phyloP scores from a whole-genome alignment of 2,888 invertebrate species.

The Meiosimyza platycephala region DNA sequence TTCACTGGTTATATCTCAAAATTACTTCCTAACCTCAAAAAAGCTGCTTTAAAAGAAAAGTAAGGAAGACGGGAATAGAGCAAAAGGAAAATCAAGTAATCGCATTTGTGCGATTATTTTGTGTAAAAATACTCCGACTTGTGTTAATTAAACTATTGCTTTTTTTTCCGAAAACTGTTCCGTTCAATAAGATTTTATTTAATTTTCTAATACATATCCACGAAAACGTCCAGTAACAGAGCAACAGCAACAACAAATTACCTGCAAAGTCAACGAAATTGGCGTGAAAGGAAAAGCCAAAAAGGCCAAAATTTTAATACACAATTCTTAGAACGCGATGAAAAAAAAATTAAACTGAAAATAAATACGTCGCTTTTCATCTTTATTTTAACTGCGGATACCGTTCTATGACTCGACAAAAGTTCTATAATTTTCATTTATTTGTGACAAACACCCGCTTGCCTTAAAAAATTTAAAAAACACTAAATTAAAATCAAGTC shows the following conservation, averaged over 20 bases:
- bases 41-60: conserved; percentile 29
- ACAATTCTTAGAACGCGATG: conserved; percentile 45
- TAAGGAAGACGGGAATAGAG: conserved; percentile 10
- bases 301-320: conserved; percentile 34
- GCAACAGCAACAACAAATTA: conserved; percentile 45
- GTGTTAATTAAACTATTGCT: conserved; percentile 18
- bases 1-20: conserved; percentile 33
- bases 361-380: conserved; percentile 21
- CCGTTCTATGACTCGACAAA: conserved; percentile 4
- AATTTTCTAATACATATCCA: conserved; percentile 49
- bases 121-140: conserved; percentile 19
- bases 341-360: conserved; percentile 43
- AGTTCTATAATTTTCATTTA: not conserved
- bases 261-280: conserved; percentile 46
- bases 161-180: conserved; percentile 41
- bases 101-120: conserved; percentile 37
- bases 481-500: not conserved
- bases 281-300: conserved; percentile 37
- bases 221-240: conserved; percentile 48
- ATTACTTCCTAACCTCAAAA: conserved; percentile 34
- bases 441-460: conserved; percentile 20
- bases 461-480: conserved; percentile 13
- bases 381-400: not conserved
- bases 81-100: conserved; percentile 34
- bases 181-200: conserved; percentile 48